phyloP scores from a whole-genome alignment of 1,140 invertebrate species.

The Drosophila gunungcola region DNA sequence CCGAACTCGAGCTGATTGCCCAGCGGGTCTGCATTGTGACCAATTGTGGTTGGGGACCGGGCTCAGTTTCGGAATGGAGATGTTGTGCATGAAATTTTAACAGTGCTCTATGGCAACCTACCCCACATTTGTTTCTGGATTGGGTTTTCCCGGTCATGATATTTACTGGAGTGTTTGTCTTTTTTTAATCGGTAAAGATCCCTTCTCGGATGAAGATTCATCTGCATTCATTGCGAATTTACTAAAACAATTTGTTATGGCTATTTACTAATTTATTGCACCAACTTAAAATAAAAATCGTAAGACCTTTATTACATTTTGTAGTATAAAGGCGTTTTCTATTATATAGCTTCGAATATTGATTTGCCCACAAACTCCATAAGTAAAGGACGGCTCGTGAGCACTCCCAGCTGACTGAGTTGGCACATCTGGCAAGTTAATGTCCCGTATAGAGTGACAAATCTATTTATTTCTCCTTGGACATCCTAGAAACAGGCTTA shows the following conservation, averaged over 20 bases:
- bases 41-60: not conserved
- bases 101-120: not conserved
- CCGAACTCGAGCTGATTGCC: constrained; percentile 17
- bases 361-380: not conserved
- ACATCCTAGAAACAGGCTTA: constrained; percentile 1
- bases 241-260: too few species aligned
- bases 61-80: constrained; percentile 4
- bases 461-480: constrained; percentile 12
- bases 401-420: not conserved
- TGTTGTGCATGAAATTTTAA: constrained; percentile 5
- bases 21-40: constrained; percentile 13
- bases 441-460: constrained; percentile 13
- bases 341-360: too few species aligned
- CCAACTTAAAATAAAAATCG: too few species aligned
- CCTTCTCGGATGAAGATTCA: too few species aligned
- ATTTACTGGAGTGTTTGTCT: too few species aligned
- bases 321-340: too few species aligned
- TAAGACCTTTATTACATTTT: too few species aligned
- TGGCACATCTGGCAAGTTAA: constrained; percentile 16
- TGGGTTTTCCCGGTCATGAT: not conserved
- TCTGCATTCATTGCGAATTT: too few species aligned
- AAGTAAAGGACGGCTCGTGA: not conserved
- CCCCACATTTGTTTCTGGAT: not conserved
- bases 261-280: too few species aligned
- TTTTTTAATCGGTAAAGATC: too few species aligned